These are phyloP conservation scores for Apocrypta bakeri DNA, from an alignment of 1,140 invertebrate species.

Conservation along the genomic window DNA sequence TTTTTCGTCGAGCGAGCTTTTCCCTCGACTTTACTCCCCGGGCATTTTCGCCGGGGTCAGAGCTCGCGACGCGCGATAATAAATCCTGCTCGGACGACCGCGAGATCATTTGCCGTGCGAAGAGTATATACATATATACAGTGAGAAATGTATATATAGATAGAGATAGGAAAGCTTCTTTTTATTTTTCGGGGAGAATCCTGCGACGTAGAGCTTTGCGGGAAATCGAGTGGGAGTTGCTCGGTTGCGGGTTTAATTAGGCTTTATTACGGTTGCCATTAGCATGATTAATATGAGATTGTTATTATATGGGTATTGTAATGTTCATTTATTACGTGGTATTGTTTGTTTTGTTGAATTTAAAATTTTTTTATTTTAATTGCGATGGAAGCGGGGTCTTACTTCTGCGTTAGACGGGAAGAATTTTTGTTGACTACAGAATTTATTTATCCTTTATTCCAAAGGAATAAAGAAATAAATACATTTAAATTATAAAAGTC, in stretches of 20 bases:
- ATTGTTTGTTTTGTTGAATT: not conserved
- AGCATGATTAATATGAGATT: conserved; percentile 41
- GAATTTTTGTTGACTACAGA: too few species aligned
- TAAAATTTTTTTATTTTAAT: not conserved
- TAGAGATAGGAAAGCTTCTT: not conserved
- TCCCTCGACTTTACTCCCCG: not conserved
- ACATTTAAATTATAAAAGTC: too few species aligned
- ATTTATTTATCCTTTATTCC: too few species aligned
- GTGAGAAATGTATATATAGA: not conserved
- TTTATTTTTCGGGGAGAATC: too few species aligned
- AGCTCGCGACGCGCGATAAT: conserved; percentile 32
- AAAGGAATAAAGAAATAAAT: too few species aligned
- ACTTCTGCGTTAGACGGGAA: too few species aligned
- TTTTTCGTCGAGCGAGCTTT: not conserved
- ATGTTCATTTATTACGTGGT: not conserved
- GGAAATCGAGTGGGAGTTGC: too few species aligned
- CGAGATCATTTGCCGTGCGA: conserved; percentile 33
- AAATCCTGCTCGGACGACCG: conserved; percentile 18
- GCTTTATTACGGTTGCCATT: conserved; percentile 43
- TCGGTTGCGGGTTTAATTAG: conserved; percentile 31
- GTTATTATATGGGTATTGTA: not conserved
- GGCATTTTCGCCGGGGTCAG: conserved; percentile 12
- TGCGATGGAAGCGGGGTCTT: too few species aligned
- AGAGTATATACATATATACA: too few species aligned
- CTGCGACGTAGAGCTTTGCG: too few species aligned